A percentile compares a stretch with the other conserved stretches of the same genome.
These are phyloP conservation scores for Trogon surrucura DNA, from an alignment of 2,113 vertebrate species.

Conservation along the genomic window DNA sequence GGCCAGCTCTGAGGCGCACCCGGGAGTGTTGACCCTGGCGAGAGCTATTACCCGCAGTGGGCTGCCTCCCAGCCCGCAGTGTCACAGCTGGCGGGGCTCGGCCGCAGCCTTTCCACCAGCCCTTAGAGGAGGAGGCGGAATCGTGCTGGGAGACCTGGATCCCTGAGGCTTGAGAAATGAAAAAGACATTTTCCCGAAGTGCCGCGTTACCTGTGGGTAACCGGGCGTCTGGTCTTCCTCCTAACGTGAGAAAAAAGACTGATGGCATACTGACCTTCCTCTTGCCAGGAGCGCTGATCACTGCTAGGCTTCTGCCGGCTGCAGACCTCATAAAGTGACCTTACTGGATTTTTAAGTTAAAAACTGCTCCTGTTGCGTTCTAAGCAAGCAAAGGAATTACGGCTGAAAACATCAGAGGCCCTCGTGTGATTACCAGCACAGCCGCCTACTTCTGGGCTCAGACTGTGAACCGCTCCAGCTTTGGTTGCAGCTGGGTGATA, in stretches of 20 bases:
- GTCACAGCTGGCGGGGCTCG: background rate
- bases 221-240: background rate
- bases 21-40: too few relatives aligned
- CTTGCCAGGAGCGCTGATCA: background rate
- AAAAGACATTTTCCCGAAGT: rapidly evolving
- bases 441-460: background rate
- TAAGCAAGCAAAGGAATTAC: background rate
- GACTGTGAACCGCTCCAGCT: background rate
- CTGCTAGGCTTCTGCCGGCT: background rate
- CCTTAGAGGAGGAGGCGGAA: rapidly evolving
- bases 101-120: background rate
- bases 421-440: background rate
- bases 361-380: background rate
- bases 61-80: rapidly evolving
- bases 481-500: background rate
- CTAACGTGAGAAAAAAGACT: background rate
- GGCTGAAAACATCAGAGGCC: background rate
- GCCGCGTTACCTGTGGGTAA: background rate
- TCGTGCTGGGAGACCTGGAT: rapidly evolving
- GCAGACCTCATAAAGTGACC: background rate
- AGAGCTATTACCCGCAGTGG: too few relatives aligned
- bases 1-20: too few relatives aligned
- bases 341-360: background rate
- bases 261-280: background rate
- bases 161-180: rapidly evolving